These are phyloP conservation scores for Dryas iulia DNA, from an alignment of 1,140 invertebrate species.

Conservation along the genomic window DNA sequence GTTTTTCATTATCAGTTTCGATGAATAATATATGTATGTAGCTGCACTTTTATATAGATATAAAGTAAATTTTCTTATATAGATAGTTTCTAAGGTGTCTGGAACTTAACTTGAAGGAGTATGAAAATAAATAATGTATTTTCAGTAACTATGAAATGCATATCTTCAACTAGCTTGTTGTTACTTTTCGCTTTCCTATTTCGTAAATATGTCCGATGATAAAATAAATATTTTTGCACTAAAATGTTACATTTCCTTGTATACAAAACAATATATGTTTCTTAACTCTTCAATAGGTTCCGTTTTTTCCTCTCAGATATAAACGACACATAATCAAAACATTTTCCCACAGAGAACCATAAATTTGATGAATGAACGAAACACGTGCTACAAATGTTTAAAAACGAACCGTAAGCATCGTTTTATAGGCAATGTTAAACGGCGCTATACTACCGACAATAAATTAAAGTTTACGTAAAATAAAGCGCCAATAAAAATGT, in stretches of 20 bases:
- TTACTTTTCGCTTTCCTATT: background rate
- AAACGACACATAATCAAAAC: slow-evolving; percentile 30
- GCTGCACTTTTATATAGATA: slow-evolving; percentile 17
- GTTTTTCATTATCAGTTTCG: slow-evolving; percentile 49
- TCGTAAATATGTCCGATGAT: background rate
- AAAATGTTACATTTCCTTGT: background rate
- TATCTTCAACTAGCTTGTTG: background rate
- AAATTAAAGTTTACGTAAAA: slow-evolving; percentile 80
- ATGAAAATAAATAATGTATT: too few relatives aligned
- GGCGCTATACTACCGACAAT: slow-evolving; percentile 74
- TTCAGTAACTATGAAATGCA: too few relatives aligned
- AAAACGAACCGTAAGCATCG: slow-evolving; percentile 73
- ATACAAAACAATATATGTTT: background rate
- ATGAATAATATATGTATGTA: slow-evolving; percentile 40
- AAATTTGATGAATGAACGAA: slow-evolving; percentile 79
- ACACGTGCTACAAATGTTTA: slow-evolving; percentile 78
- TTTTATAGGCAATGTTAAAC: slow-evolving; percentile 80
- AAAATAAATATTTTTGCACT: background rate
- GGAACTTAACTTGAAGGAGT: too few relatives aligned
- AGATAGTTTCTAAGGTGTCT: background rate
- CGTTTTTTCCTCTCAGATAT: background rate
- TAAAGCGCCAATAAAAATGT: slow-evolving; percentile 80
- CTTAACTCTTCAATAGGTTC: background rate
- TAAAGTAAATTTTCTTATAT: background rate
- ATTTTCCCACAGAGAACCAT: slow-evolving; percentile 76